Conservation (phyloP, 53 echinoderm and acorn worm species). For the Patiria pectinifera region DNA sequence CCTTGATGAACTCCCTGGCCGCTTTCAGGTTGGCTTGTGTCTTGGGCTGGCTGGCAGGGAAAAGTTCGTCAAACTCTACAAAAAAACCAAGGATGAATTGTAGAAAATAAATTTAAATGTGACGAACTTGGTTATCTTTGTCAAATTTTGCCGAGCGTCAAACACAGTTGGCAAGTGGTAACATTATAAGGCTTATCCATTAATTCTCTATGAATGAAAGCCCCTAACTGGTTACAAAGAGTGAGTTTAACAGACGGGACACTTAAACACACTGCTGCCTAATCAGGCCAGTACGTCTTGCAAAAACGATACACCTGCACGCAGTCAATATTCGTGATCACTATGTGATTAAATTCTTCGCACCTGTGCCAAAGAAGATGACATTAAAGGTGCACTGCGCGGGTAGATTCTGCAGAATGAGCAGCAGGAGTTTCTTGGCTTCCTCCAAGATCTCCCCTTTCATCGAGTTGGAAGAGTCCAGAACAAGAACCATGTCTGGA, state of each 20-base stretch:
- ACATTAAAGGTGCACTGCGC: constrained; percentile 78
- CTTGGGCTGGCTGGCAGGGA: constrained; percentile 70
- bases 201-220: no score
- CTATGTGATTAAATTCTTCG: no score
- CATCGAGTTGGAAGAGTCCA: constrained; percentile 89
- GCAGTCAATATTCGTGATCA: no score
- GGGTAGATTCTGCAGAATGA: constrained; percentile 73
- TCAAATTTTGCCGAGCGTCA: not conserved
- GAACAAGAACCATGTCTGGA: constrained; percentile 78
- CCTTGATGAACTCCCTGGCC: constrained; percentile 67
- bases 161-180: no score
- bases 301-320: no score
- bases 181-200: no score
- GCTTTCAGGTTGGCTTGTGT: constrained; percentile 47
- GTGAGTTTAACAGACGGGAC: no score
- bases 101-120: not conserved
- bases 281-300: no score
- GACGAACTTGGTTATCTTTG: not conserved
- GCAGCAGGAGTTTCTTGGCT: constrained; percentile 71
- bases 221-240: no score
- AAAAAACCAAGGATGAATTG: not conserved
- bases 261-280: no score
- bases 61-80: constrained; percentile 80
- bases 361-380: constrained; percentile 82
- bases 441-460: constrained; percentile 70